Conservation (phyloP, 2,888 invertebrate genomes). For the Resseliella maxima region DNA sequence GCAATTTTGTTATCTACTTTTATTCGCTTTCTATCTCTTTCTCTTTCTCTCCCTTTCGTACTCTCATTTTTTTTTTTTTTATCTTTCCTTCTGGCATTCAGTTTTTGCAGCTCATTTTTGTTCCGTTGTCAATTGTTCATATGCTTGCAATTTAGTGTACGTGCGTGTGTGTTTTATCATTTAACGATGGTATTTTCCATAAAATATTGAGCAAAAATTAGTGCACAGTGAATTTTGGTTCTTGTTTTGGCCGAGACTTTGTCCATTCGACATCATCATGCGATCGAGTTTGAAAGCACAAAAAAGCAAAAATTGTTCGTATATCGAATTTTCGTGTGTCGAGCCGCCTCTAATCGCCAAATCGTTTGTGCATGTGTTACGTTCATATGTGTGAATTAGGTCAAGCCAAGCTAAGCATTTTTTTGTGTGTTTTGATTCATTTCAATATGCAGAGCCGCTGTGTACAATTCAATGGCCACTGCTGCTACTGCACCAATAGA, state of each 20-base stretch:
- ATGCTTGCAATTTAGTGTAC: background rate
- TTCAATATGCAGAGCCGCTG: background rate
- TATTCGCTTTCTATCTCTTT: background rate
- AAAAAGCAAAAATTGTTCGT: too few relatives aligned
- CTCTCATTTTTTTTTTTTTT: too few relatives aligned
- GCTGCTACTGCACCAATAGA: background rate
- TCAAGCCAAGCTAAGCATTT: slow-evolving; percentile 39
- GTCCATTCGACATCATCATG: slow-evolving; percentile 12
- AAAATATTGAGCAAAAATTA: slow-evolving; percentile 11
- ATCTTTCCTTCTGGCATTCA: too few relatives aligned
- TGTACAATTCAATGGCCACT: background rate
- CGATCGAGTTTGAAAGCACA: background rate
- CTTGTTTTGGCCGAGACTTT: background rate
- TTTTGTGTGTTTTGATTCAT: background rate
- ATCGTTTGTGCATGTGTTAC: slow-evolving; percentile 39
- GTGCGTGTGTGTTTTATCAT: slow-evolving; percentile 3
- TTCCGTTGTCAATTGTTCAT: slow-evolving; percentile 7
- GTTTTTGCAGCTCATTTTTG: background rate
- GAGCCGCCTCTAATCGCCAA: slow-evolving; percentile 25
- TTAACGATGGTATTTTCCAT: background rate
- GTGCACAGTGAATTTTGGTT: background rate
- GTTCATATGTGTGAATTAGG: slow-evolving; percentile 6
- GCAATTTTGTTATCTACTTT: background rate
- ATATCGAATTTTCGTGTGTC: background rate
- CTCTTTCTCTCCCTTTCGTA: too few relatives aligned